Base-by-base conservation (phyloP, 2,888 invertebrate species). In the Ophion ventricosus region DNA sequence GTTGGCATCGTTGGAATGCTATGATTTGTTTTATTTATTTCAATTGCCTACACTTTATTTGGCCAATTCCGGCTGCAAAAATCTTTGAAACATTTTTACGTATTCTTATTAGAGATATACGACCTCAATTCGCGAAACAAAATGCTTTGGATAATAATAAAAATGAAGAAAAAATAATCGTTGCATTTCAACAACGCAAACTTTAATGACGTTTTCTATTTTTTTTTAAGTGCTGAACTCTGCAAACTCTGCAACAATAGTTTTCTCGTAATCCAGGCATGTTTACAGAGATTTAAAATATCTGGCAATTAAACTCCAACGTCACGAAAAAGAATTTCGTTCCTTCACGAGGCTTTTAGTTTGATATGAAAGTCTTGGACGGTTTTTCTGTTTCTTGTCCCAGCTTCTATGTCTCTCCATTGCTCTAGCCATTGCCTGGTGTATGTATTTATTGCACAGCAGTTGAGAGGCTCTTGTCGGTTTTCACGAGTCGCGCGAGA, bases 401-500 rank as follows among this genome's bases (percentile, higher is more conserved):
- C 61, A 23, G 78, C 49, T 43, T 54, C 29, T 54, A 11, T 54
- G 23, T 64, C 17, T 23, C 35, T 64, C 17, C 35, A n/a, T 56
- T 25, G 7, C 56, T 57, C 17, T 66, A 26, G 29, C 56, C 23
- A 17, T 14, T 49, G 11, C 11, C 49, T 49, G 17, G 67, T 40
- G 64, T 40, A 20, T 43, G 72, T 23, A 20, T 57, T 17, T 63
- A 75, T 81, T 70, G 74, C 81, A 23, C 80, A 23, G 54, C 69
- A 49, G 49, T 66, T 76, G 43, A 73, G 56, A 79, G 57, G 40
- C 64, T 56, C 57, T 59, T n/a, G 74, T 61, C 70, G 79, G 40
- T 82, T 84, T 84, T 82, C 73, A 79, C 76, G 79, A 76, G 79
- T 59, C 59, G 79, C 61, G 72, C 56, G 72, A 84, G 84, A 84